Evolutionary conservation across 2,888 invertebrate species (phyloP), one percentile per base, ranked within the genome.

Genomic region (Ryuthela nishihirai): DNA sequence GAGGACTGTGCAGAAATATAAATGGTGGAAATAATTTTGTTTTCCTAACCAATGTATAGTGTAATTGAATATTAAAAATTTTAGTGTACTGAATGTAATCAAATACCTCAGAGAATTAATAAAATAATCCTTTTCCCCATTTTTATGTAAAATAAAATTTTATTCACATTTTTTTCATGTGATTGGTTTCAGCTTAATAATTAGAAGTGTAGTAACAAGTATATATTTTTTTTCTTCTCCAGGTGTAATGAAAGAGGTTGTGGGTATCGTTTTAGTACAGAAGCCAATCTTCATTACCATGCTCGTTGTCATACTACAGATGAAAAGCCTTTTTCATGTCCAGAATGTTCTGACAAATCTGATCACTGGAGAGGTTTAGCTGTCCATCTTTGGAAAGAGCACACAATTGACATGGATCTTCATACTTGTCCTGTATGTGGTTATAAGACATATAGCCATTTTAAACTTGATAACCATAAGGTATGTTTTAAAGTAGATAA

Each of bases 371-470:
- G 81, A 18, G 75, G 78, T 4, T 82, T 85, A 67, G 80, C 83
- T 6, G 74, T 79, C 64, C 87, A 87, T 72, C 73, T 87, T 66
- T 85, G 85, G 83, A 82, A 81, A 65, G 73, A 75, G 3, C 86
- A 87, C 72, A 75, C 79, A 65, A 74, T 83, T 5, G 72, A 72
- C 62, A 65, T 70, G 23, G 74, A 72, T 53, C 64, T 74, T n/a
- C 63, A 70, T 40, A 52, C 66, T 5, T 74, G 72, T 64, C 54
- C 67, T 6, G 45, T 63, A 6, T 72, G 72, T 47, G 62, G 62
- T 20, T 72, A 71, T 49, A 71, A 70, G 54, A 70, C 72, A 3
- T 72, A 72, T 54, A 70, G 65, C 20, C 53, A 46, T 18, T 72
- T 70, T 39, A 74, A 73, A 62, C 74, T 85, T 38, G 76, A 80